Evolutionary conservation across 2,797 vertebrate genomes (phyloP), one percentile per base, ranked within the genome.

Genomic region (Yasuhikotakia modesta): DNA sequence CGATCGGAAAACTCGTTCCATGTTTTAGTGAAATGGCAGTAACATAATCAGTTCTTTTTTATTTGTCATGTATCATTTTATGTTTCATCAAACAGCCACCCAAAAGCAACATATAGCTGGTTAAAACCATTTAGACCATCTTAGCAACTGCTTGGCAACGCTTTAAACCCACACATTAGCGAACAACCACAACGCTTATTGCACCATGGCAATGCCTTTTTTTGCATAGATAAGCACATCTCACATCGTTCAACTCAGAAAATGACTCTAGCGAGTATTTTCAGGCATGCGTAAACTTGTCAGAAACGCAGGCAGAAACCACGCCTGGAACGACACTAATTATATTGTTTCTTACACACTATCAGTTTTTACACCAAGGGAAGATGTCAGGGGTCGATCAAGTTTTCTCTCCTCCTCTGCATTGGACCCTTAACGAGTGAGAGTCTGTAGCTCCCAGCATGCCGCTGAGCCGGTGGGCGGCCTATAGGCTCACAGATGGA

Each of bases 21-120:
- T 61, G 52, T 75, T 76, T 24, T 64, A 61, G 82, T 70, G 78
- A 84, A 73, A 60, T 78, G 58, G 65, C 57, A 60, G 73, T 30
- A 67, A 48, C 24, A 68, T 71, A 61, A 81, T 60, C 65, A 71
- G 1, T 60, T 27, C 5, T 48, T 16, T 55, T 21, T n/a, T n/a
- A n/a, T n/a, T n/a, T n/a, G n/a, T n/a, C n/a, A n/a, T n/a, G n/a
- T n/a, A n/a, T n/a, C n/a, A n/a, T n/a, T n/a, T 43, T 43, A 43
- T 43, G 39, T 43, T 43, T 10, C 39, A 43, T 43, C 39, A 43
- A 43, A 43, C 39, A 43, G 39, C 39, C 39, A 43, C 39, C 39
- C 39, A 43, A 10, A 43, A 43, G 39, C 39, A 43, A 43, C 39
- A 43, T 43, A 43, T 43, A 43, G 7, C 8, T 43, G 39, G 39